A percentile compares a stretch with the other conserved stretches of the same genome.
phyloP scores from a whole-genome alignment of 2,888 invertebrate genomes.

The Drosophila fungiperda region DNA sequence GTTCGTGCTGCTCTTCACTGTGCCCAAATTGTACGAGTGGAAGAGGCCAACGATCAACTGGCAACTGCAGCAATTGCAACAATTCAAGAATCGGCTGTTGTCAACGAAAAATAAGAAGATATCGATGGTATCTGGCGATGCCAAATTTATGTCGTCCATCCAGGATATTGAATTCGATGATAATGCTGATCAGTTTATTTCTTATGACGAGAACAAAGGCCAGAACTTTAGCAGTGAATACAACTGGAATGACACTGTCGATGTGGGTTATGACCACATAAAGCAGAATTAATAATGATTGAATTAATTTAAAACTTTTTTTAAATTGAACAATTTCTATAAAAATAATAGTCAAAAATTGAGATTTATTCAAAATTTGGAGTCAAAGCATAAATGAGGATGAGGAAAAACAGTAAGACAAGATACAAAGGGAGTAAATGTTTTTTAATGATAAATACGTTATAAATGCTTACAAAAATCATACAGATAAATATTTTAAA shows the following conservation, averaged over 20 bases:
- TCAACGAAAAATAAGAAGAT: slow-evolving; percentile 10
- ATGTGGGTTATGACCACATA: slow-evolving; percentile 9
- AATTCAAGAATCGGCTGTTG: slow-evolving; percentile 16
- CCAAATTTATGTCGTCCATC: slow-evolving; percentile 15
- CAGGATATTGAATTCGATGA: slow-evolving; percentile 6
- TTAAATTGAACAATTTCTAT: background rate
- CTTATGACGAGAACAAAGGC: background rate
- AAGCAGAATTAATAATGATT: slow-evolving; percentile 20
- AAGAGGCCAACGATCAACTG: slow-evolving; percentile 30
- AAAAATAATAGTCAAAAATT: background rate
- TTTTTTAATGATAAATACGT: background rate
- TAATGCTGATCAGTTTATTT: background rate
- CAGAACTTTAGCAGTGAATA: slow-evolving; percentile 7
- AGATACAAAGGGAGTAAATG: too few relatives aligned
- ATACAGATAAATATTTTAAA: background rate
- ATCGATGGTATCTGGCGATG: slow-evolving; percentile 31
- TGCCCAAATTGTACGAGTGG: slow-evolving; percentile 58
- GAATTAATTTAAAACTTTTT: background rate
- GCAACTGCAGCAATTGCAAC: slow-evolving; percentile 22
- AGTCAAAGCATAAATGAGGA: slow-evolving; percentile 1
- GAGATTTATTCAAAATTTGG: background rate
- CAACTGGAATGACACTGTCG: slow-evolving; percentile 21
- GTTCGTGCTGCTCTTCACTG: slow-evolving; percentile 48
- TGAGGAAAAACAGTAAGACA: background rate
- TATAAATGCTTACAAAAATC: background rate